These are phyloP conservation scores for Agrochola circellaris DNA, from an alignment of 2,888 invertebrate genomes.

Conservation along the genomic window DNA sequence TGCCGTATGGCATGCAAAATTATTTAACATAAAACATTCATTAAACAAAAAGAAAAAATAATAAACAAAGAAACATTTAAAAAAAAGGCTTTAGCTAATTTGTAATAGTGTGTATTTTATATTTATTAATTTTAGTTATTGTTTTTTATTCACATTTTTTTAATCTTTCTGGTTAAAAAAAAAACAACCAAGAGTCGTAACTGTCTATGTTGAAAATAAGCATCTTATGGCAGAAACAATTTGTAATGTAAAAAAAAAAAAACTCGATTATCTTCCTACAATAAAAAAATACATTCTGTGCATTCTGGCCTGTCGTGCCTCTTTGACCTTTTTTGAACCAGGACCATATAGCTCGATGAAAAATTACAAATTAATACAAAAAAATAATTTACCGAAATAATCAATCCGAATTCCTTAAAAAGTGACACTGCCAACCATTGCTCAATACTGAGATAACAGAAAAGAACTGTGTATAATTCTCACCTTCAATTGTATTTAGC, in stretches of 20 bases:
- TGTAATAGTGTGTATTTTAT: neutral
- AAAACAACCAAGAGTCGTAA: neutral
- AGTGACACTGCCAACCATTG: conserved; percentile 7
- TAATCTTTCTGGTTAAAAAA: neutral
- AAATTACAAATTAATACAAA: neutral
- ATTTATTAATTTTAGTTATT: neutral
- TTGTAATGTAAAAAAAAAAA: too few relatives aligned
- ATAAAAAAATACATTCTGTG: neutral
- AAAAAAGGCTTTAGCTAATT: too few relatives aligned
- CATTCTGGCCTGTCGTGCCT: too few relatives aligned
- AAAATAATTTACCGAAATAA: neutral
- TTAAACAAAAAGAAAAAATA: too few relatives aligned
- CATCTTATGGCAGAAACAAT: neutral
- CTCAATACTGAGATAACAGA: conserved; percentile 1
- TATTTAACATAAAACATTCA: too few relatives aligned
- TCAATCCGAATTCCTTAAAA: neutral
- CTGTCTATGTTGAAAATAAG: neutral
- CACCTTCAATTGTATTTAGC: conserved; percentile 50
- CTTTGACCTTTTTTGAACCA: neutral
- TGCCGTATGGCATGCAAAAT: too few relatives aligned
- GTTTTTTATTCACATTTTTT: too few relatives aligned
- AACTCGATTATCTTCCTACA: neutral
- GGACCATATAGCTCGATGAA: neutral
- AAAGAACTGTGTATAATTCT: neutral
- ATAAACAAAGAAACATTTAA: too few relatives aligned